Base-by-base conservation (phyloP, 35 echinoderm and acorn worm genomes). In the Apostichopus parvimensis region DNA sequence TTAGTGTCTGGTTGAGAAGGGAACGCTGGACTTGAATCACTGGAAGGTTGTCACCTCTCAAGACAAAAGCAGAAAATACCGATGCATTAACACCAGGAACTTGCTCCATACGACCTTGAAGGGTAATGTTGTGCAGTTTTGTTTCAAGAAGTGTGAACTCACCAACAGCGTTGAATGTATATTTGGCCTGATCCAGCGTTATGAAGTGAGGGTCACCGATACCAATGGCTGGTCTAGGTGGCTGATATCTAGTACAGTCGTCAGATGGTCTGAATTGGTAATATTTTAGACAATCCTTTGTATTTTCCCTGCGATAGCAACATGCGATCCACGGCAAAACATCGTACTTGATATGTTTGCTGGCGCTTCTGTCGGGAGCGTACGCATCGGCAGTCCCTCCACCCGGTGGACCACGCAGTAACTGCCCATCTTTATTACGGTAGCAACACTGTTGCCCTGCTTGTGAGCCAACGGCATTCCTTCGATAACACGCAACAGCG, bases 191-290 rank as follows among this genome's bases (percentile, higher is more conserved):
- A 25, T 25, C 24, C 24, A 25, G 24, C 24, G 24, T 95, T 13
- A 57, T 90, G 8, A 95, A 54, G 71, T 95, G 94, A 6, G 94
- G 94, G 83, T 95, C 94, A 28, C 94, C 94, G 21, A 17, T 88
- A 28, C 94, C 94, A 18, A 23, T 53, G 7, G 91, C 84, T 76
- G 91, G 76, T 58, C 9, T 10, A 45, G 94, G 94, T 54, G 94
- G 91, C 7, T 79, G 53, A 62, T 95, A 95, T 0, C 61, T 56
- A 58, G 25, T 21, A 52, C 94, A 92, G 60, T 92, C 79, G 73
- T 89, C 87, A 9, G 94, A 93, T 58, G 85, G 94, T 13, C 94
- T 75, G 68, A 82, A 82, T 8, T 90, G 60, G 83, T 93, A 95
- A 72, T 95, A 95, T 18, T 73, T 65, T 18, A 93, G 78, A 57